Conservation (phyloP, 2,797 vertebrate genomes). For the Discoglossus pictus region DNA sequence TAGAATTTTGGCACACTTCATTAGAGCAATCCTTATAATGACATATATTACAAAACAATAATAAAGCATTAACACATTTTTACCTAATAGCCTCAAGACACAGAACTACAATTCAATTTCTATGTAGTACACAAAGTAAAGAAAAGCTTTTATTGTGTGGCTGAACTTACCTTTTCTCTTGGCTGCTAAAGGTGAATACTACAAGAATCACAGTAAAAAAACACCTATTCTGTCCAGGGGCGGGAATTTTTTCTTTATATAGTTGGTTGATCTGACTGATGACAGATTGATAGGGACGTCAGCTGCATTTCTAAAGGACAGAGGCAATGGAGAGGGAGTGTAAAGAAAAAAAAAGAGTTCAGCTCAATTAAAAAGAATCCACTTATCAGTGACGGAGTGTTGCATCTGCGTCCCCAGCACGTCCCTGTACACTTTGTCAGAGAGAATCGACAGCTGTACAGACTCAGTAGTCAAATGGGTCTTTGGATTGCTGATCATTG, state of each 20-base stretch:
- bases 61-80: too few species aligned
- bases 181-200: slow-evolving; percentile 1
- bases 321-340: background rate
- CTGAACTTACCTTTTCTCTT: slow-evolving; percentile 27
- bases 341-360: background rate
- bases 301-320: slow-evolving; percentile 21
- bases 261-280: slow-evolving; percentile 16
- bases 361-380: slow-evolving; percentile 33
- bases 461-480: slow-evolving; percentile 53
- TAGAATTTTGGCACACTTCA: too few species aligned
- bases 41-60: too few species aligned
- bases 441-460: slow-evolving; percentile 64
- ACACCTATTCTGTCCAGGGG: slow-evolving; percentile 55
- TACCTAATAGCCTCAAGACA: too few species aligned
- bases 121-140: too few species aligned
- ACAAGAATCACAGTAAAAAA: slow-evolving; percentile 8
- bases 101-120: too few species aligned
- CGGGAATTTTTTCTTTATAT: slow-evolving; percentile 45
- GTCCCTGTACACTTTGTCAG: slow-evolving; percentile 71
- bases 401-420: slow-evolving; percentile 66
- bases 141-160: background rate
- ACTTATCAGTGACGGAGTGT: slow-evolving; percentile 54
- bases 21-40: too few species aligned
- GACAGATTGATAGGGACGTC: slow-evolving; percentile 28
- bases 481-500: slow-evolving; percentile 38